phyloP scores from a whole-genome alignment of 2,113 vertebrate species.

The Telmatochromis bifrenatus region DNA sequence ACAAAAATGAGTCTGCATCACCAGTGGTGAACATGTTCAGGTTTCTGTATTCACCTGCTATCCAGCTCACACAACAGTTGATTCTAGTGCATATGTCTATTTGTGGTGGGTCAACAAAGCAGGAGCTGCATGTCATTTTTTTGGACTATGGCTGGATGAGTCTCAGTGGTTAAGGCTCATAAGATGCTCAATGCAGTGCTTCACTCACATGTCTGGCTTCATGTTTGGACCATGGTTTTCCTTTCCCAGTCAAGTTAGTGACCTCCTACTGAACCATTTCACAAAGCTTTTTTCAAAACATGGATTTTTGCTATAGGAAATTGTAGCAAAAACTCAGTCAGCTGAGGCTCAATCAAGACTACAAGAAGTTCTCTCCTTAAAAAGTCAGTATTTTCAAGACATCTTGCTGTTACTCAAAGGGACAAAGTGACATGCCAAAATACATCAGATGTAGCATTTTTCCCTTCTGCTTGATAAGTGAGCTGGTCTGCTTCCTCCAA shows the following conservation, averaged over 20 bases:
- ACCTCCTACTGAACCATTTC: neutral
- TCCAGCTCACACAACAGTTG: neutral
- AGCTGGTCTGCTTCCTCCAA: neutral
- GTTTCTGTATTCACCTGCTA: neutral
- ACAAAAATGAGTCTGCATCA: neutral
- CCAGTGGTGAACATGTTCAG: neutral
- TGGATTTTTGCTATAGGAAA: neutral
- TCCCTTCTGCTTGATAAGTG: neutral
- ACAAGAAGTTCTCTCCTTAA: neutral
- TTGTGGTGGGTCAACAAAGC: neutral
- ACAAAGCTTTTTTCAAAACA: neutral
- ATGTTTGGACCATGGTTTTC: neutral
- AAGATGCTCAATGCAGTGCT: neutral
- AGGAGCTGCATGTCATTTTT: neutral
- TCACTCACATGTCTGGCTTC: neutral
- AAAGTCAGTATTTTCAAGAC: neutral
- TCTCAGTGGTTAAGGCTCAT: neutral
- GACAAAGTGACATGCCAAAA: neutral
- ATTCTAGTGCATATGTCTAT: neutral
- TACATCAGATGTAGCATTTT: neutral
- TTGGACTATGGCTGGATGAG: neutral
- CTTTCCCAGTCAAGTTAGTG: neutral
- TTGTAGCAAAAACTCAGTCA: neutral
- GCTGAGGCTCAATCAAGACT: neutral
- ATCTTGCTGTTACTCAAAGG: neutral